phyloP scores from a whole-genome alignment of 64 coral and sea anemone genomes.

The Astreopora myriophthalma region DNA sequence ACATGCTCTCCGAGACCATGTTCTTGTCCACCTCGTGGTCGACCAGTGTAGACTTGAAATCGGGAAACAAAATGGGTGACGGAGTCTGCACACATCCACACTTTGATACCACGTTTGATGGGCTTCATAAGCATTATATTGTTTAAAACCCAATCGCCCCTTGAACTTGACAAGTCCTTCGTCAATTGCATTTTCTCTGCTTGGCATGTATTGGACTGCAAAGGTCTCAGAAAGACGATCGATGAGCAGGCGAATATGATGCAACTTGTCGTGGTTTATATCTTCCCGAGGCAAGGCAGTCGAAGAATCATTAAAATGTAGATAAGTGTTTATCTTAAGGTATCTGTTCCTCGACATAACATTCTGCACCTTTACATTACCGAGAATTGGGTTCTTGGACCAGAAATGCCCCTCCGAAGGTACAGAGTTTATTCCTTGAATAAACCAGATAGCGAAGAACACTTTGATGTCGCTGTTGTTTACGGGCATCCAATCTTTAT shows the following conservation, averaged over 20 bases:
- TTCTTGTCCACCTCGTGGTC: background rate
- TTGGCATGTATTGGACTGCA: background rate
- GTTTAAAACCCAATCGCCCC: conserved; percentile 41
- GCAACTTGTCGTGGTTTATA: background rate
- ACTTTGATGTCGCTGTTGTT: background rate
- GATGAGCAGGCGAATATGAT: background rate
- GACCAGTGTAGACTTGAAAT: background rate
- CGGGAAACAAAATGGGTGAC: background rate
- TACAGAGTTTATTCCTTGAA: background rate
- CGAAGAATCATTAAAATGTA: background rate
- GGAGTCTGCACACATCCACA: conserved; percentile 37
- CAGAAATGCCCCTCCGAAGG: background rate
- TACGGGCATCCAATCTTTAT: background rate
- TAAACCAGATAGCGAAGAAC: background rate
- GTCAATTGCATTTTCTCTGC: background rate
- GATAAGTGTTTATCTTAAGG: background rate
- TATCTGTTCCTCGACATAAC: background rate
- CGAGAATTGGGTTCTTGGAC: background rate
- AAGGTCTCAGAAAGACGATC: background rate
- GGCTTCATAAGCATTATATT: conserved; percentile 61
- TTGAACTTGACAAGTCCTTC: conserved; percentile 54
- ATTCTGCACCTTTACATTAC: background rate
- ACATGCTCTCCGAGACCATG: background rate
- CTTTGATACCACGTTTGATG: conserved; percentile 30
- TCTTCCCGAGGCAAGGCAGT: background rate